Percentiles rank a stretch among this genome's conserved stretches.
These are phyloP conservation scores for Poeciliopsis occidentalis DNA, from an alignment of 2,113 vertebrate species.

Conservation along the genomic window DNA sequence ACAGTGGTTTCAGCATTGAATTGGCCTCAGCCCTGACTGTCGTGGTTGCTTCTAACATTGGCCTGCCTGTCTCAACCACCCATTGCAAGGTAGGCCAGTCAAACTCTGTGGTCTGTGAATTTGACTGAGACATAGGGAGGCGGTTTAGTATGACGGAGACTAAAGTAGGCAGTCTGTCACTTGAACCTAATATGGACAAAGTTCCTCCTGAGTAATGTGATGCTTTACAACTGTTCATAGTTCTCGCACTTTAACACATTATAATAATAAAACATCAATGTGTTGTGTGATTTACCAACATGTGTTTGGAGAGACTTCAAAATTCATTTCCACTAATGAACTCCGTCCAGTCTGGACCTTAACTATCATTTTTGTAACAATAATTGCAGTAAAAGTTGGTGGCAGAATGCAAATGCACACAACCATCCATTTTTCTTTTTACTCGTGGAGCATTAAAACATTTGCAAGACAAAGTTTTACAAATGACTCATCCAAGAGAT, in stretches of 20 bases:
- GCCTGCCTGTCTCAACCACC: conserved; percentile 96
- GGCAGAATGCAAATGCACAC: no score
- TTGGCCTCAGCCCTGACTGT: conserved; percentile 95
- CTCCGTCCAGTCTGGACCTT: no score
- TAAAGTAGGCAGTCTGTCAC: conserved; percentile 41
- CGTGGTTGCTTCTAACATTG: conserved; percentile 94
- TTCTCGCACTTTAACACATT: neutral
- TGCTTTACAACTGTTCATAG: neutral
- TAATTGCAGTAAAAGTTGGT: no score
- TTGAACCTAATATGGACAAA: conserved; percentile 31
- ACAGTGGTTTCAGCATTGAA: conserved; percentile 98
- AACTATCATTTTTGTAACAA: no score
- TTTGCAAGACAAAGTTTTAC: neutral
- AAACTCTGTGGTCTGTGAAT: conserved; percentile 43
- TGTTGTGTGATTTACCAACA: neutral
- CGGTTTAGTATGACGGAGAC: conserved; percentile 20
- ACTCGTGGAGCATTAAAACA: neutral
- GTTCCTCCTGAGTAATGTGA: neutral
- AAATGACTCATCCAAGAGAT: neutral
- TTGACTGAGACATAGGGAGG: conserved; percentile 24
- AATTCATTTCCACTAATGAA: no score
- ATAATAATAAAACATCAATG: neutral
- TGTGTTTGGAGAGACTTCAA: no score
- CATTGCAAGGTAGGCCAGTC: conserved; percentile 91
- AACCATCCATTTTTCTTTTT: no score